Base-by-base conservation (phyloP, 2,888 invertebrate genomes). In the Theodoxus fluviatilis region DNA sequence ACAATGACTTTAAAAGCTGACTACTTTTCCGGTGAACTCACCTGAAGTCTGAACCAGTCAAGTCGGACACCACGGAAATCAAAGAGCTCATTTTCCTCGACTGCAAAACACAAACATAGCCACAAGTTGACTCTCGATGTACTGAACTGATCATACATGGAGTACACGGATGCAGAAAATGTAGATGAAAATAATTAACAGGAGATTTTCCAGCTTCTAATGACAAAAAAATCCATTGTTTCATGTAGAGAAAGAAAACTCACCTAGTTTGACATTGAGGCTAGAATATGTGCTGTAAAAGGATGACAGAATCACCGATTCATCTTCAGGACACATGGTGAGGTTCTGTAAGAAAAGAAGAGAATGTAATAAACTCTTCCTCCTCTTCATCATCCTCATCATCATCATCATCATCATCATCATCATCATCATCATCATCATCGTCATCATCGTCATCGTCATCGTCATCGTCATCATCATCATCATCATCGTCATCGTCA, bases 11-110 rank as follows among this genome's bases (percentile, higher is more conserved):
- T n/a, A 40, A 38, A 68, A 22, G 25, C 9, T n/a, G n/a, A n/a
- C n/a, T n/a, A n/a, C n/a, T n/a, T n/a, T n/a, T n/a, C n/a, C n/a
- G n/a, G n/a, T 0, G 22, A 69, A 61, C 73, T 73, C 75, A 88
- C 88, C 89, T 98, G 98, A 66, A 99, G 89, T 76, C 99, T 91
- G 85, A 96, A 96, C 99, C 99, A 99, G 86, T 99, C 99, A 72
- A 98, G 88, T 37, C 99, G 91, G 80, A 98, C 92, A 35, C 96
- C 95, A 76, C 96, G 91, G 84, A 99, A 96, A 89, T 99, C 97
- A 88, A 98, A 97, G 2, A 95, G 86, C 85, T 96, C 96, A 88
- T 95, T 96, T 52, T 96, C 96, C 88, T 97, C 97, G 59, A 98
- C 96, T 89, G 84, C 72, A 83, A 81, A 73, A 73, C 61, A 74